Evolutionary conservation across 2,888 invertebrate species (phyloP).

Genomic region (Chaitophorus viminalis): DNA sequence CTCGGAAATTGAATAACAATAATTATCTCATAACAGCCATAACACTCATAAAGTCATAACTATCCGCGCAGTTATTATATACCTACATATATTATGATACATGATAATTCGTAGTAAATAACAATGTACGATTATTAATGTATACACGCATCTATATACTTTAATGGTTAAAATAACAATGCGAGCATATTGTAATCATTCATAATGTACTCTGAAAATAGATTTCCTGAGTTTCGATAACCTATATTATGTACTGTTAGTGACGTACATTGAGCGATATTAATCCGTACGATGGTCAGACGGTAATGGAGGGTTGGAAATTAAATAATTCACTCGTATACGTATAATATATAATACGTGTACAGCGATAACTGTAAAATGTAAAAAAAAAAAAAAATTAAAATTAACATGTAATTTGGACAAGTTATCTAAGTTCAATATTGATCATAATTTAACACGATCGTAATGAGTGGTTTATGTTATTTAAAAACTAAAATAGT

Average conservation of each 20-base stretch:
- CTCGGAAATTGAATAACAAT: too few relatives aligned
- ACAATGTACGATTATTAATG: background rate
- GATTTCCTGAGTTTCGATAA: constrained; percentile 23
- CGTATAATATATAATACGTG: background rate
- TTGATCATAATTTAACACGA: constrained; percentile 9
- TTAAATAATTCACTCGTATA: background rate
- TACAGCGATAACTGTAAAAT: background rate
- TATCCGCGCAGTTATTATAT: too few relatives aligned
- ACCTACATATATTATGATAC: too few relatives aligned
- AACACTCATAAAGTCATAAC: background rate
- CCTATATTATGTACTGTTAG: constrained; percentile 6
- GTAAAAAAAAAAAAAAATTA: too few relatives aligned
- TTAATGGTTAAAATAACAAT: background rate
- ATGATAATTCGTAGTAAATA: background rate
- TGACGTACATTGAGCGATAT: background rate
- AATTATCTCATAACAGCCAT: too few relatives aligned
- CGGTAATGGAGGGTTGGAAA: constrained; percentile 12
- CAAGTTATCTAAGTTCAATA: background rate
- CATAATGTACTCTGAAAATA: constrained; percentile 12
- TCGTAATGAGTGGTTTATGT: constrained; percentile 1
- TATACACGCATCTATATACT: background rate
- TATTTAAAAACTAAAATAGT: background rate
- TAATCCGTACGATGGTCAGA: background rate
- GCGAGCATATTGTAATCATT: background rate
- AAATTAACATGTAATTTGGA: background rate